Evolutionary conservation across 2,797 vertebrate genomes (phyloP), one percentile per base, ranked within the genome.

Genomic region (Cygnus olor): DNA sequence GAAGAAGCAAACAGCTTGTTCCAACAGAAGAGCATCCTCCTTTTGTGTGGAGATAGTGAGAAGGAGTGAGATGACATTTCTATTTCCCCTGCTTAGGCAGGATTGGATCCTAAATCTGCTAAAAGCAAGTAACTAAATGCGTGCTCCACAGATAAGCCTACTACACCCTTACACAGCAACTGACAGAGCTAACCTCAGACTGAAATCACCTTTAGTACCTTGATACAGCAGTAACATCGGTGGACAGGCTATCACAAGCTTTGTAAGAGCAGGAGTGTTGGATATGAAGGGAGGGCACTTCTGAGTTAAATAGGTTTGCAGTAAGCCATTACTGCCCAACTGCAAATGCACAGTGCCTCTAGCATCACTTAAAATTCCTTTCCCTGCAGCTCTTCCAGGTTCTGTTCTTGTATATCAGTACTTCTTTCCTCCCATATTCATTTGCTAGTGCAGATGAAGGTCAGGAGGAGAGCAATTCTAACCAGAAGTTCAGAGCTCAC

Each of bases 261-360:
- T 1, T 5, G 0, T 21, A 38, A 24, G 34, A 63, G 32, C 42
- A 36, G 6, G 58, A 51, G 20, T 1, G 3, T 9, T 20, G 12
- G 32, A 18, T 68, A 3, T 1, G 25, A 71, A 70, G 14, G 34
- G 56, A 82, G 12, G 28, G 6, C 14, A 24, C 53, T 82, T 77
- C 21, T 18, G 1, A 61, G 7, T 34, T 44, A 44, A n/a, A 64
- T 6, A 42, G 3, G 27, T 44, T 66, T 74, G 60, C 44, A 57
- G 36, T 6, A 60, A 89, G 44, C 20, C 40, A 45, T 45, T 58
- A 74, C 40, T 57, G 38, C 40, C 56, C 53, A 42, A 2, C 32
- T 63, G 51, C 45, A 92, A 91, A 38, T 4, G 27, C 34, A 30
- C 22, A 34, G 30, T 47, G 51, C 14, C 32, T 3, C 0, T 20